A percentile compares a stretch with the other conserved stretches of the same genome.
phyloP scores from a whole-genome alignment of 2,797 vertebrate species.

The Anolis apletophallus region DNA sequence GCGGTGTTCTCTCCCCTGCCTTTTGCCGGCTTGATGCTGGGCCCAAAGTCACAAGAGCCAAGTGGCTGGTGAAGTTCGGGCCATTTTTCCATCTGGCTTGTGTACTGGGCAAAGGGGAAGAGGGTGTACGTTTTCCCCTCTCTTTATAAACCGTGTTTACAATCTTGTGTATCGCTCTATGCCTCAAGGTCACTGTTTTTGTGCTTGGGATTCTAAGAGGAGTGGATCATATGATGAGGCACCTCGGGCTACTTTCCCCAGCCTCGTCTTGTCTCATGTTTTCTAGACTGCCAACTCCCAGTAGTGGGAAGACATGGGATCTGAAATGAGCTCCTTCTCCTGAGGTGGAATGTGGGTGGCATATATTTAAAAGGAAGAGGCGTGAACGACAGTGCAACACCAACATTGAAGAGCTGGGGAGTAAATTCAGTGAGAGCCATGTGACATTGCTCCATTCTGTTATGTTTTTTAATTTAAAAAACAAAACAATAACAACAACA shows the following conservation, averaged over 20 bases:
- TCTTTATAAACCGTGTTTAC: background rate
- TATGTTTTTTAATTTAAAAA: too few relatives aligned
- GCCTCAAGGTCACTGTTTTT: background rate
- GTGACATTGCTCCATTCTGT: too few relatives aligned
- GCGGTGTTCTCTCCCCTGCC: slow-evolving; percentile 30
- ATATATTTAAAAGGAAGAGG: too few relatives aligned
- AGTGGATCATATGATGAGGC: background rate
- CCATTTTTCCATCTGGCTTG: background rate
- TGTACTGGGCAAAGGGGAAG: background rate
- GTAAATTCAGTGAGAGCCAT: too few relatives aligned
- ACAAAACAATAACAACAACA: too few relatives aligned
- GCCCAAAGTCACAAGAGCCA: background rate
- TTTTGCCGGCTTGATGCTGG: slow-evolving; percentile 38
- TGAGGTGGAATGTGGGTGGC: background rate
- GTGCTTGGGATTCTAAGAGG: background rate
- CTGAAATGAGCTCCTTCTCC: background rate
- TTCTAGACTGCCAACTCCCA: background rate
- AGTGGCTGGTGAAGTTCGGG: background rate
- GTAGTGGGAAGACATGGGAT: background rate
- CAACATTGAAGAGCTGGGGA: too few relatives aligned
- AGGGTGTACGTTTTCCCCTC: too few relatives aligned
- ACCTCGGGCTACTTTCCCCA: background rate
- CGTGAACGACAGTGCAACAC: too few relatives aligned
- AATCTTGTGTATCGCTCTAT: background rate
- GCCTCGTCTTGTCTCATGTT: too few relatives aligned